phyloP scores from a whole-genome alignment of 64 coral and sea anemone genomes.

The Porites australiensis region DNA sequence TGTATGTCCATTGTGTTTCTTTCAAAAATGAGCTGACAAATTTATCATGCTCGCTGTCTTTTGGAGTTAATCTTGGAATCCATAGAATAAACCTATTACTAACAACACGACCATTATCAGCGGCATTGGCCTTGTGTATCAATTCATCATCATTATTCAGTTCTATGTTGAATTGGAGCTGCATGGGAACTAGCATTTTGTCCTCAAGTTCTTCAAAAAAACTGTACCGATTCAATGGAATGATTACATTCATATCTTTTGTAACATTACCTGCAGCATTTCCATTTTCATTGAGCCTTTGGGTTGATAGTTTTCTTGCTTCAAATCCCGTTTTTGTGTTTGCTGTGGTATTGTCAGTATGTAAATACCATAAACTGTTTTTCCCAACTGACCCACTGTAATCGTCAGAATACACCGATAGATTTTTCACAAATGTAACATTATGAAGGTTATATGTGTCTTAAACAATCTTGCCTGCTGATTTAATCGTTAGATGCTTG shows the following conservation, averaged over 20 bases:
- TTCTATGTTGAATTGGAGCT: no score
- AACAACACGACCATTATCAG: neutral
- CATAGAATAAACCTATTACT: neutral
- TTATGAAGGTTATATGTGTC: slow-evolving; percentile 1
- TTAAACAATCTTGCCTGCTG: no score
- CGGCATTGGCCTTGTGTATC: no score
- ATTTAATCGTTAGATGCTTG: no score
- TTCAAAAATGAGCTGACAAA: neutral
- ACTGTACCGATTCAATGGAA: neutral
- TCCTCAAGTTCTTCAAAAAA: no score
- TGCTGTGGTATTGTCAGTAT: neutral
- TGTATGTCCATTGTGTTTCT: neutral
- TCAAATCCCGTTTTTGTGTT: neutral
- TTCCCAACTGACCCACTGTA: neutral
- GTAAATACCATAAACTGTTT: neutral
- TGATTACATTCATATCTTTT: neutral
- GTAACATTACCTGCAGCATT: neutral
- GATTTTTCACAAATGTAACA: neutral
- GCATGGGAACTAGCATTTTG: no score
- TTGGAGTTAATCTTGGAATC: neutral
- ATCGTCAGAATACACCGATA: neutral
- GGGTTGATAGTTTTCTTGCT: neutral
- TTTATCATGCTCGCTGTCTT: neutral
- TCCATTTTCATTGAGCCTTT: neutral
- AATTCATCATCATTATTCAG: no score